Conservation (phyloP, 2,113 vertebrate genomes). For the Charina bottae region DNA sequence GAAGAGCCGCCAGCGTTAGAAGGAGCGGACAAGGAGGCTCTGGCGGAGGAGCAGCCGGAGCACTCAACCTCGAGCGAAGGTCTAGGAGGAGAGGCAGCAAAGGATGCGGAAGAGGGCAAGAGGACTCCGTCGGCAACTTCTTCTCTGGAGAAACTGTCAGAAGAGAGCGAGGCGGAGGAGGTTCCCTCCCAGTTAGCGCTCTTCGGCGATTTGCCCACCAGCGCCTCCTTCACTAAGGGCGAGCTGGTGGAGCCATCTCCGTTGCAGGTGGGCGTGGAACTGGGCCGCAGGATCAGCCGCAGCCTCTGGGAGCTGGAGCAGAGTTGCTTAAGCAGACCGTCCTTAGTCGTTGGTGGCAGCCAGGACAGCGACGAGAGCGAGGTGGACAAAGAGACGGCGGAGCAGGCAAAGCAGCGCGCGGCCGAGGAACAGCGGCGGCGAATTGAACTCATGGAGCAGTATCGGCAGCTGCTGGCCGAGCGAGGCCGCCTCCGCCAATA, state of each 20-base stretch:
- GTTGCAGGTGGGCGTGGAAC: neutral
- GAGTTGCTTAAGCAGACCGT: neutral
- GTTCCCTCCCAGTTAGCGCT: fast-evolving
- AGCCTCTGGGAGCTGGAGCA: neutral
- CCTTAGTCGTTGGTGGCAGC: neutral
- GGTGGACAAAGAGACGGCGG: neutral
- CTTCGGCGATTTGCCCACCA: neutral
- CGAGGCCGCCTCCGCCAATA: constrained; percentile 56
- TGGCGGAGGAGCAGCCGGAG: neutral
- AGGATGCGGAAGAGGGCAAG: no score
- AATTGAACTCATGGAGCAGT: constrained; percentile 56
- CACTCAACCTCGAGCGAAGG: neutral
- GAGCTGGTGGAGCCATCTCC: neutral
- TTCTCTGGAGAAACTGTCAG: neutral
- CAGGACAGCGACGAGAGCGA: neutral
- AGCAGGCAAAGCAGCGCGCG: neutral
- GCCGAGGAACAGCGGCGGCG: constrained; percentile 46
- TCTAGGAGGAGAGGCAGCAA: fast-evolving
- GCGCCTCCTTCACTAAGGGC: neutral
- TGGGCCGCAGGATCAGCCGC: neutral
- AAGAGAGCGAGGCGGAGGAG: fast-evolving
- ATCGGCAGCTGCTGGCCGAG: constrained; percentile 66
- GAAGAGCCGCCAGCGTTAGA: neutral
- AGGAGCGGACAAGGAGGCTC: neutral
- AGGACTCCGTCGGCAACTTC: neutral